Evolutionary conservation across 2,113 vertebrate species (phyloP), one percentile per base, ranked within the genome.

Genomic region (Bubo scandiacus): DNA sequence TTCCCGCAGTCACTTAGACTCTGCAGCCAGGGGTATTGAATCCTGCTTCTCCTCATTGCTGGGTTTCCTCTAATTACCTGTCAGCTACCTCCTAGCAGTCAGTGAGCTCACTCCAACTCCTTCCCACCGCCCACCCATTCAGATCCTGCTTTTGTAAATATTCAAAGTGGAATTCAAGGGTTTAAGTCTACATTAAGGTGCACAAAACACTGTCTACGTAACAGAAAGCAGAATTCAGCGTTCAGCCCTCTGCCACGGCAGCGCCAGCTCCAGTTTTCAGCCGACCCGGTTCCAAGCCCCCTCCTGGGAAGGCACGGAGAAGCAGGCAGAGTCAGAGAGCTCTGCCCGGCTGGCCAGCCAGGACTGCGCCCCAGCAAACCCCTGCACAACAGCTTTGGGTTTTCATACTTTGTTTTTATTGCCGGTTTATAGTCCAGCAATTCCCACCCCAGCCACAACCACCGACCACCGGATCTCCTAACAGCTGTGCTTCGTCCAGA

Each of bases 51-150:
- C 70, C 51, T 89, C 49, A 3, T 3, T 27, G 43, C 73, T 78
- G 32, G 21, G n/a, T 43, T 90, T 90, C 70, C 68, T 59, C 63
- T 75, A 57, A 27, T 70, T 72, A 81, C 85, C 83, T 34, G 38
- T 13, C 88, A 93, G 72, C 84, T 61, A 55, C 90, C 81, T 94
- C 87, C 90, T 36, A 16, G 47, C 62, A 38, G 81, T 13, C 55
- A 89, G 5, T 2, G 27, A 74, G 74, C 89, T 62, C 61, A 34
- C 40, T 65, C 52, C 87, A 86, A 10, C 65, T 75, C 57, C 74
- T 54, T 70, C 61, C 67, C 70, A 47, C 27, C 25, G 0, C 58
- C 75, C 40, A 3, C 40, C 52, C 63, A 9, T 42, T 52, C 80
- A 14, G 13, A 29, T 6, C 38, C 0, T 27, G 68, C 80, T 81